Conservation (phyloP, 1,140 invertebrate genomes). For the Manduca sexta region DNA sequence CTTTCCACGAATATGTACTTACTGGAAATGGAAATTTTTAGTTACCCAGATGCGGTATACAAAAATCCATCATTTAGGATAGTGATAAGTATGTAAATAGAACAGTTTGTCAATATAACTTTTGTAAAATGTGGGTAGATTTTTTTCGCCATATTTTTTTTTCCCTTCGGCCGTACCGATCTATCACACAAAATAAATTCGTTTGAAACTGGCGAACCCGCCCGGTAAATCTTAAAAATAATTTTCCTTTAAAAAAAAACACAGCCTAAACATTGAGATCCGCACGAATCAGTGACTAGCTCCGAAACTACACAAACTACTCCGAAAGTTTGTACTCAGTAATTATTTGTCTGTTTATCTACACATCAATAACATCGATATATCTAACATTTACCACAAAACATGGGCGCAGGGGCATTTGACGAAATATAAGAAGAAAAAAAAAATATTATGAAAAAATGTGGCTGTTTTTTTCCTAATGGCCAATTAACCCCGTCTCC, state of each 20-base stretch:
- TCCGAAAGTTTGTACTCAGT: conserved; percentile 27
- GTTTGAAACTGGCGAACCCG: conserved; percentile 19
- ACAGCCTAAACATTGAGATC: conserved; percentile 63
- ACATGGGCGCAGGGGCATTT: background rate
- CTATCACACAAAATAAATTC: conserved; percentile 60
- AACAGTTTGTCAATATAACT: no score
- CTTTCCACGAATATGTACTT: no score
- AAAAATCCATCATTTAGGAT: no score
- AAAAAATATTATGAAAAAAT: no score
- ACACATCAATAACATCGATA: conserved; percentile 36
- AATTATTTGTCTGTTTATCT: conserved; percentile 8
- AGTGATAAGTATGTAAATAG: no score
- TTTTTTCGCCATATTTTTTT: no score
- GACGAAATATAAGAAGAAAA: no score
- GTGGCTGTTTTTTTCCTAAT: no score
- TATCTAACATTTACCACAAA: conserved; percentile 28
- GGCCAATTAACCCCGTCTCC: no score
- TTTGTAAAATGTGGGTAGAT: no score
- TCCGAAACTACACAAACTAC: conserved; percentile 5
- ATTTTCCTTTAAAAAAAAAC: conserved; percentile 25
- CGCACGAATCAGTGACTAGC: conserved; percentile 32
- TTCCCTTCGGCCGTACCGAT: background rate
- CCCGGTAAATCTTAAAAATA: conserved; percentile 3
- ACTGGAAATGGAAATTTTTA: no score
- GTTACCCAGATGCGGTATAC: no score